These are phyloP conservation scores for Epinephelus lanceolatus DNA, from an alignment of 2,113 vertebrate genomes.

Conservation along the genomic window DNA sequence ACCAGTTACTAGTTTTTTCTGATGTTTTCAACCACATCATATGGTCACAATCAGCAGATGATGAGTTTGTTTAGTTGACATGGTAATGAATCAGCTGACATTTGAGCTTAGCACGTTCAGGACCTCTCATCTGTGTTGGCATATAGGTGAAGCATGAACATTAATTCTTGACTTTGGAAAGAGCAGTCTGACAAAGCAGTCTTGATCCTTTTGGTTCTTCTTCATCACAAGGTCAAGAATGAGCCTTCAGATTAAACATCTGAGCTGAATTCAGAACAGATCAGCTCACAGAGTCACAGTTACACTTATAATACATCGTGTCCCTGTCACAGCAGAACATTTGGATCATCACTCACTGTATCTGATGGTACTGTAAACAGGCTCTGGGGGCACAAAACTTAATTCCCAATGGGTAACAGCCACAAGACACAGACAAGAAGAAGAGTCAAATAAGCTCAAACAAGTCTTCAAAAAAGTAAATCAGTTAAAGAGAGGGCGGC, in stretches of 20 bases:
- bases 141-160: not conserved
- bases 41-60: not conserved
- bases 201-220: not conserved
- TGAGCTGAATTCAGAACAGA: not conserved
- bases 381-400: constrained; percentile 17
- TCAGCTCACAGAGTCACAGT: not conserved
- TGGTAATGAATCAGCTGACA: not conserved
- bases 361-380: constrained; percentile 24
- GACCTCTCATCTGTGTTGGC: not conserved
- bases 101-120: not conserved
- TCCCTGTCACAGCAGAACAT: constrained; percentile 16
- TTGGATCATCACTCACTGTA: constrained; percentile 24
- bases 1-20: not conserved
- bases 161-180: not conserved
- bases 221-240: not conserved
- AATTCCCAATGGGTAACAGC: constrained; percentile 31
- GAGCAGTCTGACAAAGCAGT: not conserved
- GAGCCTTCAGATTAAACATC: too few species aligned
- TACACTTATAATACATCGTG: constrained; percentile 16
- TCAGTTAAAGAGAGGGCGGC: not conserved
- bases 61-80: not conserved
- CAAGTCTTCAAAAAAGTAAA: not conserved
- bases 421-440: constrained; percentile 5
- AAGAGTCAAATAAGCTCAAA: not conserved
- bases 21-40: not conserved